Conservation (phyloP, 1,140 invertebrate genomes). For the Mya arenaria region DNA sequence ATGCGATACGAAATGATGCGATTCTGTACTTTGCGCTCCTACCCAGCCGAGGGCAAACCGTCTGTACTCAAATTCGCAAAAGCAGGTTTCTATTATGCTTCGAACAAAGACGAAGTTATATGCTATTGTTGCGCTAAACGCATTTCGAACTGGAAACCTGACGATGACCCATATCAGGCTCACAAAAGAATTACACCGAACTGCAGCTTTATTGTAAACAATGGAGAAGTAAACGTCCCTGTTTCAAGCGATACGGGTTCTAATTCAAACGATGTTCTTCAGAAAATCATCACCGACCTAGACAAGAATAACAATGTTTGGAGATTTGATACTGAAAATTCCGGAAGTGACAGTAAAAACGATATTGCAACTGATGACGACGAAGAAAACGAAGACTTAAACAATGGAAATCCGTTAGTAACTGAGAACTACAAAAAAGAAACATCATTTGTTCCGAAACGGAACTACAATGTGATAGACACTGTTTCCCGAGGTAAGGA, state of each 20-base stretch:
- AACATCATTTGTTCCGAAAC: too few species aligned
- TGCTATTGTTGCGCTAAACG: slow-evolving; percentile 35
- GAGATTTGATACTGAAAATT: too few species aligned
- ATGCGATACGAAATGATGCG: slow-evolving; percentile 39
- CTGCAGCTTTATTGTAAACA: slow-evolving; percentile 17
- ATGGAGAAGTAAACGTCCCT: slow-evolving; percentile 30
- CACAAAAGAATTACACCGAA: slow-evolving; percentile 16
- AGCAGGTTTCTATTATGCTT: slow-evolving; percentile 46
- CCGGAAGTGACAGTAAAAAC: too few species aligned
- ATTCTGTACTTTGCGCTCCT: slow-evolving; percentile 9
- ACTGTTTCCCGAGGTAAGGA: too few species aligned
- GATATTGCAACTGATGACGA: too few species aligned
- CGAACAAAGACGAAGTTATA: slow-evolving; percentile 16
- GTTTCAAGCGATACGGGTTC: background rate
- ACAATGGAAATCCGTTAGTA: too few species aligned
- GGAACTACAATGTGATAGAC: too few species aligned
- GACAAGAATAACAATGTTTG: too few species aligned
- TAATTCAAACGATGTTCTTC: background rate
- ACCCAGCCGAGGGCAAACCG: slow-evolving; percentile 7
- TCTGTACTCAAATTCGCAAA: slow-evolving; percentile 10
- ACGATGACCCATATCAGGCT: slow-evolving; percentile 4
- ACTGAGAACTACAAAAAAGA: too few species aligned
- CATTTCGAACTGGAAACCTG: slow-evolving; percentile 1
- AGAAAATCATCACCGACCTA: background rate
- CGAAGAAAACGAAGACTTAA: too few species aligned